A percentile compares a stretch with the other conserved stretches of the same genome.
These are phyloP conservation scores for Liasis olivaceus DNA, from an alignment of 2,797 vertebrate species.

Conservation along the genomic window DNA sequence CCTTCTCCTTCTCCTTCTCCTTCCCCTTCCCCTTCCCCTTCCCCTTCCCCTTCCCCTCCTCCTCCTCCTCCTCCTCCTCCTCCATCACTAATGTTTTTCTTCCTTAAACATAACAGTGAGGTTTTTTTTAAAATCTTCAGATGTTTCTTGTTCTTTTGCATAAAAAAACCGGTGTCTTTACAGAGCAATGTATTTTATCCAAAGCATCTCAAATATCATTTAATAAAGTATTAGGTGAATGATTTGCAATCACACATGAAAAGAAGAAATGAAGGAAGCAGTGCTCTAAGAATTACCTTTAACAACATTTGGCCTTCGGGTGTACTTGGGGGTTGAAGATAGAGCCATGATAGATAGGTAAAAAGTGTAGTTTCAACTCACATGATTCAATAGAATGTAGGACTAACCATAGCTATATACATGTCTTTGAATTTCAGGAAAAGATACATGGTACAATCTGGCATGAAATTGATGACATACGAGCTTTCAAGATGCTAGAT, in stretches of 20 bases:
- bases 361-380: not conserved
- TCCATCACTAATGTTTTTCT: not conserved
- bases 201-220: not conserved
- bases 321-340: not conserved
- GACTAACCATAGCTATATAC: not conserved
- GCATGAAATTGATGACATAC: slow-evolving; percentile 93
- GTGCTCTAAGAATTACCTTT: not conserved
- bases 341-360: not conserved
- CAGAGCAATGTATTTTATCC: not conserved
- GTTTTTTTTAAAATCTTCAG: not conserved
- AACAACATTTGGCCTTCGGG: not conserved
- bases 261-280: not conserved
- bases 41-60: too few relatives aligned
- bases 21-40: too few relatives aligned
- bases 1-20: not conserved
- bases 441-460: slow-evolving; percentile 92
- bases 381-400: not conserved
- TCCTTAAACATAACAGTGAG: not conserved
- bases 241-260: not conserved
- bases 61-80: not conserved
- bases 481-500: slow-evolving; percentile 90
- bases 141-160: not conserved
- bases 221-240: not conserved
- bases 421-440: slow-evolving; percentile 76
- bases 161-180: not conserved